Percentiles rank a stretch among this genome's conserved stretches.
phyloP scores from a whole-genome alignment of 2,888 invertebrate species.

The Ophion obscuratus region DNA sequence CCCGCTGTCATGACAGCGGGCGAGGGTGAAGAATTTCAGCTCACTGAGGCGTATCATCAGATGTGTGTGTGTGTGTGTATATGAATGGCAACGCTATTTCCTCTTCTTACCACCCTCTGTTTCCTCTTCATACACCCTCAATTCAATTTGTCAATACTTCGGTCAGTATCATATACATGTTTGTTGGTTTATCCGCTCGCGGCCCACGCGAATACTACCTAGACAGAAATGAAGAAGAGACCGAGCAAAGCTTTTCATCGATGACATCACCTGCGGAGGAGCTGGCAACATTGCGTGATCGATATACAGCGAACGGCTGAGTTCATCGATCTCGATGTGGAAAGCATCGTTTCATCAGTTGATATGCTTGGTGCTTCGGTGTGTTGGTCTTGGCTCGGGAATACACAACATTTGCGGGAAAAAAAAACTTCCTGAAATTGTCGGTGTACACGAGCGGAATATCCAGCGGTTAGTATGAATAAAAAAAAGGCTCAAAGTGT shows the following conservation, averaged over 20 bases:
- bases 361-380: conserved; percentile 63
- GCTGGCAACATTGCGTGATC: conserved; percentile 67
- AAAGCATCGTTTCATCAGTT: conserved; percentile 53
- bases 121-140: conserved; percentile 58
- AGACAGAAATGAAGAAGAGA: conserved; percentile 15
- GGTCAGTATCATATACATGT: conserved; percentile 36
- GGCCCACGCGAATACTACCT: conserved; percentile 22
- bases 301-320: conserved; percentile 76
- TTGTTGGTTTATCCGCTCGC: conserved; percentile 35
- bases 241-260: conserved; percentile 52
- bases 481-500: conserved; percentile 29
- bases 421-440: conserved; percentile 19
- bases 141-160: conserved; percentile 78
- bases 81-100: conserved; percentile 61
- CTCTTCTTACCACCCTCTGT: conserved; percentile 55
- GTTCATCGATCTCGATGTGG: conserved; percentile 75
- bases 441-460: conserved; percentile 2
- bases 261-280: conserved; percentile 36
- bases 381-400: conserved; percentile 17
- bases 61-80: neutral
- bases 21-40: conserved; percentile 65
- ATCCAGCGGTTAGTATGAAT: conserved; percentile 35
- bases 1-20: conserved; percentile 39
- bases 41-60: conserved; percentile 78
- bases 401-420: conserved; percentile 24